Evolutionary conservation across 1,140 invertebrate genomes (phyloP).

Genomic region (Philotrypesis tridentata): DNA sequence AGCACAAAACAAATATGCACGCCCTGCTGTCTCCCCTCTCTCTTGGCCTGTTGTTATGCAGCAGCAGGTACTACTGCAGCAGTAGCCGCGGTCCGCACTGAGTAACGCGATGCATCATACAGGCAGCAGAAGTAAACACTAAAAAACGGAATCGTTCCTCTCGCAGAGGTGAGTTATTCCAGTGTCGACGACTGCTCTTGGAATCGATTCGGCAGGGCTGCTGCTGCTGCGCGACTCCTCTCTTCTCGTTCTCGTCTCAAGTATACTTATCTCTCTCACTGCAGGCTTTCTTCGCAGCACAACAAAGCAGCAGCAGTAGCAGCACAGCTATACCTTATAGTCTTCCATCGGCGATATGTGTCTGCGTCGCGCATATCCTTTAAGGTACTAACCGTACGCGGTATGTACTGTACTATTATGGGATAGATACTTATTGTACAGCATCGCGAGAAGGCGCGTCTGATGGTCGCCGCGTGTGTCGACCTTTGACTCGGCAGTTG

Average conservation of each 20-base stretch:
- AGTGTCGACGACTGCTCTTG: neutral
- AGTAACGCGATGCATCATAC: no score
- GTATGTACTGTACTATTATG: neutral
- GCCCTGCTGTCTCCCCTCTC: neutral
- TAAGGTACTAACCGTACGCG: neutral
- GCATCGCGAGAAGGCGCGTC: neutral
- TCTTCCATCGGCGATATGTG: no score
- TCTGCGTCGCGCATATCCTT: no score
- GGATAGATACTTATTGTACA: neutral
- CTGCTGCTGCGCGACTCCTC: neutral
- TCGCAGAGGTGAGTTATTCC: neutral
- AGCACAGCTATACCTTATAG: no score
- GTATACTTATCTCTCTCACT: neutral
- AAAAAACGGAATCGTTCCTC: neutral
- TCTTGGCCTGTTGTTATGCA: neutral
- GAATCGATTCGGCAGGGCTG: neutral
- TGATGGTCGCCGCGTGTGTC: neutral
- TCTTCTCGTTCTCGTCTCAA: neutral
- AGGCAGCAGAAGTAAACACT: neutral
- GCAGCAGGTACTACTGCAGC: neutral
- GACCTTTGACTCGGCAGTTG: constrained; percentile 18
- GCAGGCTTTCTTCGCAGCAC: neutral
- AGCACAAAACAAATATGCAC: neutral
- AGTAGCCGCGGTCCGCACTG: no score
- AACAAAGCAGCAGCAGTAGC: no score